These are phyloP conservation scores for Phrynocephalus guinanensis DNA, from an alignment of 2,797 vertebrate species.

Conservation along the genomic window DNA sequence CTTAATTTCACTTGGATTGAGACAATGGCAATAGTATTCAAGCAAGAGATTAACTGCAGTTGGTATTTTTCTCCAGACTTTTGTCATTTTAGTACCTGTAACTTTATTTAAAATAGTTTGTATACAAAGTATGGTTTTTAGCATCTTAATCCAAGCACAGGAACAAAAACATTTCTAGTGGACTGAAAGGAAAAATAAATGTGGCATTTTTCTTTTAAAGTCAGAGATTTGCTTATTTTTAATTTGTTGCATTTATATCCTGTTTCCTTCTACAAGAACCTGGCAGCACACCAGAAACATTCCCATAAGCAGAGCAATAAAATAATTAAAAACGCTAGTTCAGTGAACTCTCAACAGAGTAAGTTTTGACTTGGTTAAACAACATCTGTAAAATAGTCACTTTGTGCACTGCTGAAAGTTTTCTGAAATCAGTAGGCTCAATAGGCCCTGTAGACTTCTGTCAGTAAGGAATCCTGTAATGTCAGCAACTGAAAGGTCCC, in stretches of 20 bases:
- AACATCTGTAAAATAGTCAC: background rate
- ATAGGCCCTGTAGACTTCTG: background rate
- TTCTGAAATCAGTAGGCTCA: background rate
- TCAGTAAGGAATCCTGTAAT: background rate
- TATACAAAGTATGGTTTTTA: background rate
- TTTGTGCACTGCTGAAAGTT: background rate
- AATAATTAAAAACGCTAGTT: background rate
- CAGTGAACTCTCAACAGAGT: background rate
- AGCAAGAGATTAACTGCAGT: background rate
- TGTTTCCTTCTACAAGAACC: background rate
- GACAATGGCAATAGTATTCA: background rate
- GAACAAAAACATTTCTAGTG: background rate
- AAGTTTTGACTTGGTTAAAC: background rate
- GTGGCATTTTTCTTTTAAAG: background rate
- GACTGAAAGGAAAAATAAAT: background rate
- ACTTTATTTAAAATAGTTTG: no score
- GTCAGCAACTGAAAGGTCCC: background rate
- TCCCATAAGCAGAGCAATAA: background rate
- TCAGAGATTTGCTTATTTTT: constrained; percentile 2
- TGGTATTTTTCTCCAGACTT: background rate
- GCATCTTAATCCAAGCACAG: background rate
- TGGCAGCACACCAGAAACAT: background rate
- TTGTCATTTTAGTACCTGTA: no score
- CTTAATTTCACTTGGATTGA: background rate
- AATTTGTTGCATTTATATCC: background rate